Base-by-base conservation (phyloP, 2,888 invertebrate genomes). In the Syrista parreyssii region DNA sequence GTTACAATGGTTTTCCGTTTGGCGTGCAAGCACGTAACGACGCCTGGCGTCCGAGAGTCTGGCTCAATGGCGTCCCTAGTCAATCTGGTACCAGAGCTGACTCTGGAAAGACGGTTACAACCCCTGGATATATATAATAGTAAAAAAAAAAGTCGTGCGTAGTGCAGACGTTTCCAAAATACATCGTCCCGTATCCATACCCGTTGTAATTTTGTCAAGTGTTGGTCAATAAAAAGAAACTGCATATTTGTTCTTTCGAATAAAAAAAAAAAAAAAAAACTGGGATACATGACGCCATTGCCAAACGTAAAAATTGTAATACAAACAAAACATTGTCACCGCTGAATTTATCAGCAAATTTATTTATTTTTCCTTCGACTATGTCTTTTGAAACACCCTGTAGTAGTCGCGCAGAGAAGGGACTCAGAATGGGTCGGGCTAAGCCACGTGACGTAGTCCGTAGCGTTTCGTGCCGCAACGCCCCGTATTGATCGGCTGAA, bases 381-480 rank as follows among this genome's bases (percentile, higher is more conserved):
- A 35, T 33, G 3, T 4, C 30, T 30, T 33, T 36, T 23, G 34
- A 33, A 74, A 74, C 34, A 30, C 15, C 34, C 36, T 74, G 71
- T 71, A 71, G 71, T 6, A 30, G 30, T 23, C 23, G 40, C 40
- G 23, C 40, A 55, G 40, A 23, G 40, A 55, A 55, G 40, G 40
- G 23, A 55, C 40, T 82, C 82, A 79, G 85, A 86, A 85, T 86
- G 84, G 82, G 85, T 85, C 81, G 84, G 83, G 82, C 81, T 87
- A 81, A 84, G 83, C 86, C 86, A 87, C 87, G 86, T 88, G 88
- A 88, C 85, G 79, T 84, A 83, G 82, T 78, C 81, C 83, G 82
- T 87, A 87, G 83, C 88, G 84, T 84, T 83, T 79, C 84, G 83
- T 89, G 88, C 89, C 89, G 89, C 89, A 89, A 89, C 87, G 89